phyloP scores from a whole-genome alignment of 2,113 vertebrate species.

The Rhizomys pruinosus region DNA sequence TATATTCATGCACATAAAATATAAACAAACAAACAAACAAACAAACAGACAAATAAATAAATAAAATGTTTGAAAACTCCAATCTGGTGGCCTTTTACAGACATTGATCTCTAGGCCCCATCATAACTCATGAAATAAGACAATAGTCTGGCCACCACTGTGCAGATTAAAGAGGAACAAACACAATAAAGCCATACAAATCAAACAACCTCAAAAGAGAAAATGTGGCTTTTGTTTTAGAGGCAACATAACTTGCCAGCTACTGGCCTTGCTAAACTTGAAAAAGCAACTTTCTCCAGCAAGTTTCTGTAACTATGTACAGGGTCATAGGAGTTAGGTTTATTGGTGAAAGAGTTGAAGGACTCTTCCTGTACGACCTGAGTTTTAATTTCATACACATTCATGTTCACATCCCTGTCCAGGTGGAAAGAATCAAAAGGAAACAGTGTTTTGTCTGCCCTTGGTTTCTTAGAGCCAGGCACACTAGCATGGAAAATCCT shows the following conservation, averaged over 20 bases:
- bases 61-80: background rate
- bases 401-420: background rate
- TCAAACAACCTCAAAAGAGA: background rate
- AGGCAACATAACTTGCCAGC: background rate
- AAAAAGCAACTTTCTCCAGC: background rate
- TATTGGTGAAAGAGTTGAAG: background rate
- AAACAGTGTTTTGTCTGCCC: background rate
- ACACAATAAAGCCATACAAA: background rate
- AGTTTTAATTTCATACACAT: background rate
- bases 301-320: background rate
- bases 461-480: background rate
- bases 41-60: no score
- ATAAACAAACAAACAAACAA: no score
- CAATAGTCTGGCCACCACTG: background rate
- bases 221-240: background rate
- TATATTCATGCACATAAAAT: no score
- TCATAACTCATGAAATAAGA: background rate
- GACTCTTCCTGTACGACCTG: background rate
- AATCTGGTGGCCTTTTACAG: background rate
- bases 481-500: background rate
- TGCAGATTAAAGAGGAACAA: slow-evolving; percentile 32
- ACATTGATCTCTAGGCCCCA: background rate
- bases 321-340: background rate
- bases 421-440: background rate
- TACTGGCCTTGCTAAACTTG: background rate